A percentile compares a stretch with the other conserved stretches of the same genome.
These are phyloP conservation scores for Capitulum mitella DNA, from an alignment of 2,888 invertebrate genomes.

Conservation along the genomic window DNA sequence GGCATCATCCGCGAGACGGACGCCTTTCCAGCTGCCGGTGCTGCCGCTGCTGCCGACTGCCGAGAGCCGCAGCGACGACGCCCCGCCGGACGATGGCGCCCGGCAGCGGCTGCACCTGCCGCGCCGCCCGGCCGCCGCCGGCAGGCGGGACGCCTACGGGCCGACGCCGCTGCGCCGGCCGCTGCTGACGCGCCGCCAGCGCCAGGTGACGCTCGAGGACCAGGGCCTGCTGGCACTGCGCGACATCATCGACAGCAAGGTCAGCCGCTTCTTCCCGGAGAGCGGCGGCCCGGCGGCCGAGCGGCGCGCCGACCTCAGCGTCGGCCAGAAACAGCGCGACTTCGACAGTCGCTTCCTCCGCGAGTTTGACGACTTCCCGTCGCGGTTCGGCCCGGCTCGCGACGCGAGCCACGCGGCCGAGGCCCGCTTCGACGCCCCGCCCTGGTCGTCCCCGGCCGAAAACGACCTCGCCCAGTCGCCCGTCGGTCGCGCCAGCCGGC, in stretches of 20 bases:
- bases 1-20: neutral
- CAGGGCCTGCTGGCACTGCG: neutral
- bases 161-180: conserved; percentile 5
- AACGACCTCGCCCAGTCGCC: neutral
- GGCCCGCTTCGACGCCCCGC: neutral
- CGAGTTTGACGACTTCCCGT: neutral
- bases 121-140: neutral
- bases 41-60: neutral
- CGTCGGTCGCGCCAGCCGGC: neutral
- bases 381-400: neutral
- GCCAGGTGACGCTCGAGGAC: neutral
- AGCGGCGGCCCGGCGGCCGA: neutral
- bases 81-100: neutral
- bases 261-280: neutral
- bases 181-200: neutral
- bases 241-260: conserved; percentile 12
- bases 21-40: conserved; percentile 6
- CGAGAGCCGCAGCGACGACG: neutral
- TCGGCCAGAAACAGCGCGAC: neutral
- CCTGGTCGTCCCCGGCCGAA: neutral
- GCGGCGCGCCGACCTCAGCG: neutral
- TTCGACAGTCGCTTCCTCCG: neutral
- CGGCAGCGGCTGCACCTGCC: neutral
- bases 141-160: neutral
- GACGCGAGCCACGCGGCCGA: neutral